Evolutionary conservation across 2,888 invertebrate genomes (phyloP).

Genomic region (Theretra japonica): DNA sequence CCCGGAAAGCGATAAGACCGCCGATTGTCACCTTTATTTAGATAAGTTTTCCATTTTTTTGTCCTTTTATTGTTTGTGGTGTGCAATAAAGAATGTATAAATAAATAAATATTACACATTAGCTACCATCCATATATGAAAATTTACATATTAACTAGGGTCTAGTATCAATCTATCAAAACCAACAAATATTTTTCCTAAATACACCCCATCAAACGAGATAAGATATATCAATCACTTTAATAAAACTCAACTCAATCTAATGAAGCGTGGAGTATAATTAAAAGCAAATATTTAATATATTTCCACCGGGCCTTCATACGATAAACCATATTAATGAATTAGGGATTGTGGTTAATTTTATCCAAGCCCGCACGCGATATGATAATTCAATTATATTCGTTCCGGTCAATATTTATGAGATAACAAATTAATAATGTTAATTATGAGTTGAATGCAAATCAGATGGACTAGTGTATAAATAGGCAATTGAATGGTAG

Average conservation of each 20-base stretch:
- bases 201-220: too few species aligned
- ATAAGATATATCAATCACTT: neutral
- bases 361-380: conserved; percentile 10
- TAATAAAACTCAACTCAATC: conserved; percentile 8
- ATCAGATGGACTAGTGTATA: neutral
- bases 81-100: too few species aligned
- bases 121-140: too few species aligned
- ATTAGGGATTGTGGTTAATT: conserved; percentile 15
- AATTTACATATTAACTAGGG: too few species aligned
- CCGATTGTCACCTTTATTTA: too few species aligned
- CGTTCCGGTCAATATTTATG: neutral
- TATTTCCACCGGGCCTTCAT: neutral
- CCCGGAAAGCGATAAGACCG: too few species aligned
- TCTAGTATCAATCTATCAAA: too few species aligned
- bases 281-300: conserved; percentile 6
- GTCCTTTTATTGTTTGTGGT: too few species aligned
- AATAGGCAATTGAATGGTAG: too few species aligned
- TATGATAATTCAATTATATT: conserved; percentile 1
- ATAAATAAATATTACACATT: too few species aligned
- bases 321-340: conserved; percentile 21
- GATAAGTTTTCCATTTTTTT: too few species aligned
- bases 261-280: conserved; percentile 8
- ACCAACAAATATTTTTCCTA: too few species aligned
- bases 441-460: neutral
- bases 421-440: neutral